Evolutionary conservation across 2,797 vertebrate genomes (phyloP), one percentile per base, ranked within the genome.

Genomic region (Hephaestus fuliginosus): DNA sequence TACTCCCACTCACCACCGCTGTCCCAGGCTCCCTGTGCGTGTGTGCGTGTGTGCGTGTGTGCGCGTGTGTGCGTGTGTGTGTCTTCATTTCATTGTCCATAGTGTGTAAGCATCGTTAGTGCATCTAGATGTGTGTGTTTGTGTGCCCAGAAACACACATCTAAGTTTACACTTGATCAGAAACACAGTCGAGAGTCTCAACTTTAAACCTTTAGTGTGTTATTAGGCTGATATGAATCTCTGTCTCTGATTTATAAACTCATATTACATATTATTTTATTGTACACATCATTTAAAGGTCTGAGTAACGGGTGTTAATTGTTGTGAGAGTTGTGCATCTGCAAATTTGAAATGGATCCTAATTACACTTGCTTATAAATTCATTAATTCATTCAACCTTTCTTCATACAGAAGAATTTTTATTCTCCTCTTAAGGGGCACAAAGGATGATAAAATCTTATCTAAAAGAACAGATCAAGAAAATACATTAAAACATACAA

Each of bases 1-100:
- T 84, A 70, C 89, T 87, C 89, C 84, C 81, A 78, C 83, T 78
- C 63, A 83, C 72, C 74, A 39, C 75, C 57, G 70, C 73, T 79
- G 80, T 80, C 81, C 72, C 69, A 70, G 83, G 28, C 66, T 67
- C 17, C n/a, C 11, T 55, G 66, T 58, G 43, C 74, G 39, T 52
- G 67, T 53, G 60, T 70, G 52, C n/a, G 25, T 84, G 22, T 77
- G 49, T 78, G 52, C 81, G 70, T 74, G 46, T 78, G 51, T 71
- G 58, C 51, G 69, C 60, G 36, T 70, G 65, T 64, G 39, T 70
- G 65, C 58, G 39, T 58, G 33, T 71, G 15, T 70, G 43, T 58
- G 30, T 51, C n/a, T 66, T 20, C 14, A 53, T 43, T 33, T 36
- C 20, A 46, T 44, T 53, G 67, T 77, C 56, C 57, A 39, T 39